Conservation (phyloP, 2,113 vertebrate species). For the Progne subis region DNA sequence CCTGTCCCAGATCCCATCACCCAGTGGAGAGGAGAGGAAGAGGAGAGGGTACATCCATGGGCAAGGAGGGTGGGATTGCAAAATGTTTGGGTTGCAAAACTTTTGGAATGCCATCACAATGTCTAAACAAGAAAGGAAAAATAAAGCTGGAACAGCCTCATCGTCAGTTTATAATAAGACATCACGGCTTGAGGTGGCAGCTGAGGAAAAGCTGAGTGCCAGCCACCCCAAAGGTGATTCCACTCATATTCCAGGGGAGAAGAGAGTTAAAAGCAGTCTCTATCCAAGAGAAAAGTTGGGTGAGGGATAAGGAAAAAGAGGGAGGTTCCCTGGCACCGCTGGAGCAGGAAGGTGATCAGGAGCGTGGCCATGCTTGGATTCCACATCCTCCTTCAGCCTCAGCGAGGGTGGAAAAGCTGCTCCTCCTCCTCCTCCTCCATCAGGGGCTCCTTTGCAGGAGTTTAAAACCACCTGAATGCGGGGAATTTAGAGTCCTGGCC, state of each 20-base stretch:
- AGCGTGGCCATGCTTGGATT: rapidly evolving
- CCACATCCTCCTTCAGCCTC: not conserved
- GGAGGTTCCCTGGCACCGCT: rapidly evolving
- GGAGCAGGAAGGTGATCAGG: not conserved
- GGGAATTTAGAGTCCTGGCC: too few species aligned
- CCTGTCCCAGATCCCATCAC: not conserved
- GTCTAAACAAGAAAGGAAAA: not conserved
- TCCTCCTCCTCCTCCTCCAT: not conserved
- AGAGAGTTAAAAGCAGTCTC: not conserved
- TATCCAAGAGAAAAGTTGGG: not conserved
- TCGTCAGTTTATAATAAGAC: not conserved
- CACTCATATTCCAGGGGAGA: rapidly evolving
- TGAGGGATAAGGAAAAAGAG: not conserved
- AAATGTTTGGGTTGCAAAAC: not conserved
- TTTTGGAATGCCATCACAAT: rapidly evolving
- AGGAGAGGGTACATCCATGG: not conserved
- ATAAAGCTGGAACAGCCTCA: not conserved
- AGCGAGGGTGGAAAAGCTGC: not conserved
- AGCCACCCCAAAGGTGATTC: not conserved
- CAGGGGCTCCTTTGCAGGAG: too few species aligned
- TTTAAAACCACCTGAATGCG: too few species aligned
- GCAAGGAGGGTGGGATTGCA: rapidly evolving
- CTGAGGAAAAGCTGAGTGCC: not conserved
- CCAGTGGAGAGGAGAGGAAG: not conserved
- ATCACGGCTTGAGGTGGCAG: rapidly evolving